Conservation (phyloP, 1,140 invertebrate species). For the Drosophila chauvacae region DNA sequence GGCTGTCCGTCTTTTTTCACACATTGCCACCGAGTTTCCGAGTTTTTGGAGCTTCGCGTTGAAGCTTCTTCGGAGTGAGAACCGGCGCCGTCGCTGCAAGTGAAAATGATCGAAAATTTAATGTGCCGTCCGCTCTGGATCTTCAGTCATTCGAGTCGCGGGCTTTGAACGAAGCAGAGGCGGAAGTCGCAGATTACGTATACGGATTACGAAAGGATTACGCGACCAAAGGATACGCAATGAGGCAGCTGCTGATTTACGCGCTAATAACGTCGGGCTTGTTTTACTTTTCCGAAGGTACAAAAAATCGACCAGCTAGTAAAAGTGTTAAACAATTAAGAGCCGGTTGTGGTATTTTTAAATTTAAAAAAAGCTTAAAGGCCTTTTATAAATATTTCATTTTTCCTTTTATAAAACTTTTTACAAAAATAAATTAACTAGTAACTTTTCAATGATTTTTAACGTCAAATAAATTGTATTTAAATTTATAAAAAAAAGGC, state of each 20-base stretch:
- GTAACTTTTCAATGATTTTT: not conserved
- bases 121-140: constrained; percentile 50
- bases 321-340: not conserved
- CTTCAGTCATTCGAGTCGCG: constrained; percentile 74
- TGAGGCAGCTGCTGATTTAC: constrained; percentile 60
- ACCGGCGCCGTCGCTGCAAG: constrained; percentile 37
- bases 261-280: constrained; percentile 52
- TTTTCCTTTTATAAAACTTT: not conserved
- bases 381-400: not conserved
- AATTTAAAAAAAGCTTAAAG: not conserved
- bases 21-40: constrained; percentile 45
- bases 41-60: constrained; percentile 6
- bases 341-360: not conserved
- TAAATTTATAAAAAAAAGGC: not conserved
- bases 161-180: constrained; percentile 45
- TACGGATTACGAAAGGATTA: constrained; percentile 30
- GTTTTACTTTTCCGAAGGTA: constrained; percentile 83
- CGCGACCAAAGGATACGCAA: constrained; percentile 35
- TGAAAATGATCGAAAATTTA: constrained; percentile 76
- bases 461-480: not conserved
- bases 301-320: constrained; percentile 14
- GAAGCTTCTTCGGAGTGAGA: constrained; percentile 16
- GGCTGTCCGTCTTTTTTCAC: constrained; percentile 55
- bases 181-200: constrained; percentile 36
- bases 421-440: not conserved